Evolutionary conservation across 2,113 vertebrate species (phyloP), one percentile per base, ranked within the genome.

Genomic region (Regulus satrapa): DNA sequence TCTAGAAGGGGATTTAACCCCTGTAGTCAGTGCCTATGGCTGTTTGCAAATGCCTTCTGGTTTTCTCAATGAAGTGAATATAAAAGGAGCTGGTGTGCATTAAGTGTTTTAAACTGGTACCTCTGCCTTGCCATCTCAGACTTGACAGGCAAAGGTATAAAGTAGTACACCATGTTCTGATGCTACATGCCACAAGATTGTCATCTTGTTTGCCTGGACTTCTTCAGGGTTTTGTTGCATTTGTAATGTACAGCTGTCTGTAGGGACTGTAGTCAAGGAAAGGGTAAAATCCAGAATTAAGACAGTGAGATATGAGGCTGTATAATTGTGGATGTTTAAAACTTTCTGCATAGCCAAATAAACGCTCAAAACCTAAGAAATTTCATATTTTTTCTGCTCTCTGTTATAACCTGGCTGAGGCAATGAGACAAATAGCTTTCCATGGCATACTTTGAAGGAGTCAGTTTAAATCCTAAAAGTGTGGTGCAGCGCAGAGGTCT

Each of bases 131-230:
- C 48, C 0, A 1, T 10, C 23, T 78, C 18, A 62, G n/a, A 41
- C 32, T 18, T 8, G 36, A 32, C 2, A 75, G 49, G 32, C 31
- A 26, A 15, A 68, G 54, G 10, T 48, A n/a, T 48, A 14, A 55
- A 40, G 21, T 48, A 28, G 4, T n/a, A 13, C 34, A 21, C 31
- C 16, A 8, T 1, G 2, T 67, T 19, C 14, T 5, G 9, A 21
- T 61, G 28, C 31, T 49, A 2, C 0, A 0, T 34, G n/a, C 16
- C 9, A 1, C 18, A 31, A 21, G 18, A 12, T 6, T 43, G 5
- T 31, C 8, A 7, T 29, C 18, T 40, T 21, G 4, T 24, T 8
- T 12, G 10, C 31, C 64, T 79, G 56, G 43, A 8, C 9, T 29
- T 88, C 54, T 2, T 34, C 0, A 1, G 32, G 28, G 7, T 31